Percentiles rank a stretch among this genome's conserved stretches.
phyloP scores from a whole-genome alignment of 2,797 vertebrate species.

The Manis javanica region DNA sequence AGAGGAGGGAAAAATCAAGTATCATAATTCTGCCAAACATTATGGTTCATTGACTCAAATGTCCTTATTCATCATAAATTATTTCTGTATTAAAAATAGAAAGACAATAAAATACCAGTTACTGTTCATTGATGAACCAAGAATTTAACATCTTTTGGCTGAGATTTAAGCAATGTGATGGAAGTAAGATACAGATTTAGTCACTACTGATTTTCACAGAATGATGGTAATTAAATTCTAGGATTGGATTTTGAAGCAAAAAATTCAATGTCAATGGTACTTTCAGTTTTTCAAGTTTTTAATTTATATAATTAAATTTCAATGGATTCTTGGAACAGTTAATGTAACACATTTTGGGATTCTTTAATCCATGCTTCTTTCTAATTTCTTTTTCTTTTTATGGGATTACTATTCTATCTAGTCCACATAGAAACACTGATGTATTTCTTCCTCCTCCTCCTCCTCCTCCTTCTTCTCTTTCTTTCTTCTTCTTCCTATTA shows the following conservation, averaged over 20 bases:
- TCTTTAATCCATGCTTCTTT: neutral
- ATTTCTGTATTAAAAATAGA: conserved; percentile 69
- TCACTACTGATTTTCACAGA: conserved; percentile 48
- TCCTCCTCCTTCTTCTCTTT: neutral
- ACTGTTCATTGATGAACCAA: conserved; percentile 63
- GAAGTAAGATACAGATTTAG: conserved; percentile 38
- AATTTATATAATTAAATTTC: neutral
- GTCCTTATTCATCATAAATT: conserved; percentile 55
- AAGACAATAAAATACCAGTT: conserved; percentile 64
- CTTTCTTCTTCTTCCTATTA: neutral
- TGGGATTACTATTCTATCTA: neutral
- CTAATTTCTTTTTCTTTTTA: neutral
- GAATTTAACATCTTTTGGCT: conserved; percentile 63
- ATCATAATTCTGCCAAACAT: conserved; percentile 38
- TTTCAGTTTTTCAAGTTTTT: conserved; percentile 18
- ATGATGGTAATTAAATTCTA: conserved; percentile 49
- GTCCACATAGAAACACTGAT: neutral
- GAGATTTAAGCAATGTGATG: conserved; percentile 57
- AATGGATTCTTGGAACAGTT: neutral
- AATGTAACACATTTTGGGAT: neutral
- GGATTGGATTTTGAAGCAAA: conserved; percentile 39
- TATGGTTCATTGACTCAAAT: conserved; percentile 67
- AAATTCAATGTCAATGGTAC: neutral
- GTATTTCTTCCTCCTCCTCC: neutral
- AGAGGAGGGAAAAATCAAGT: neutral